These are phyloP conservation scores for Thalassaphorura encarpata DNA, from an alignment of 1,140 invertebrate species.

Conservation along the genomic window DNA sequence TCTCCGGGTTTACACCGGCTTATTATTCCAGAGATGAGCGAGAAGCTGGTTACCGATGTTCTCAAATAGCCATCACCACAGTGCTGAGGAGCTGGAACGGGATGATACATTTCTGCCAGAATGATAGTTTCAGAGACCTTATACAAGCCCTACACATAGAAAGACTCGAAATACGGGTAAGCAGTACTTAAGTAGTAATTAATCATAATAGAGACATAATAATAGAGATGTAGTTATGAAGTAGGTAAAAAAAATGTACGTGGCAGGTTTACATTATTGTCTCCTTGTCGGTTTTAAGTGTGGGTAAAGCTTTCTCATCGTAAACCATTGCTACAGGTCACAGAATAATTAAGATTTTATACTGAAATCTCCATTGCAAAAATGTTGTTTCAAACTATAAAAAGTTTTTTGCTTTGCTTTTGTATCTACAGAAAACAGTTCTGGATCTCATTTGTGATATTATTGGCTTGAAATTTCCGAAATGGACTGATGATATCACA, in stretches of 20 bases:
- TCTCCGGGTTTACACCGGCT: background rate
- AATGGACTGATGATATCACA: slow-evolving; percentile 83
- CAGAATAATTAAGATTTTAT: too few species aligned
- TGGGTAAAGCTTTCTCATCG: too few species aligned
- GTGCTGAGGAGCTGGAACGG: slow-evolving; percentile 84
- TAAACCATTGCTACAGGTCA: too few species aligned
- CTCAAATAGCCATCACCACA: slow-evolving; percentile 69
- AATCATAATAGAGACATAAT: slow-evolving; percentile 78
- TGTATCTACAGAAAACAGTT: slow-evolving; percentile 61
- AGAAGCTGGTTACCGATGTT: slow-evolving; percentile 68
- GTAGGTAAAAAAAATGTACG: too few species aligned
- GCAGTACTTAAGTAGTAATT: slow-evolving; percentile 77
- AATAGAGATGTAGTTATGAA: too few species aligned
- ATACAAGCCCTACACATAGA: slow-evolving; percentile 48
- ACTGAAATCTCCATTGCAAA: background rate
- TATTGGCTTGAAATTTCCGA: slow-evolving; percentile 68
- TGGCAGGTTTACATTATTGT: too few species aligned
- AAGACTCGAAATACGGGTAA: slow-evolving; percentile 61
- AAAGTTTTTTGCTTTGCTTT: background rate
- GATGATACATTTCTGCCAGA: slow-evolving; percentile 65
- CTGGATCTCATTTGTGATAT: slow-evolving; percentile 84
- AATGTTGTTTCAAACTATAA: background rate
- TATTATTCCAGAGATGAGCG: slow-evolving; percentile 59
- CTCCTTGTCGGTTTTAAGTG: too few species aligned
- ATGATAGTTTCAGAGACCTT: slow-evolving; percentile 39